Base-by-base conservation (phyloP, 2,797 vertebrate species). In the Poecilia velifera region DNA sequence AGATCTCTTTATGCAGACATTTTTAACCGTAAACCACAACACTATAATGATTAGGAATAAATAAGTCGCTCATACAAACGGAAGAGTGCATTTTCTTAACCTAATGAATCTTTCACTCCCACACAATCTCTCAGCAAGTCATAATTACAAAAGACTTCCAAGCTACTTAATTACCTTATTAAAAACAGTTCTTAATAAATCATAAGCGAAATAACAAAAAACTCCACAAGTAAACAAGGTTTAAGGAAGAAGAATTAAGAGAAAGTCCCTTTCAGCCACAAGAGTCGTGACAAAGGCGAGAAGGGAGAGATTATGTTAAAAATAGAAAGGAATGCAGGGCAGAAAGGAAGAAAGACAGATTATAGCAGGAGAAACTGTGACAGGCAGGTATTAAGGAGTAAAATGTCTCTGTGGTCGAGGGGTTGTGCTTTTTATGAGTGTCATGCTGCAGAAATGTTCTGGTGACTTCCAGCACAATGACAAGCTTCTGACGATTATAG, bases 291-390 rank as follows among this genome's bases (percentile, higher is more conserved):
- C 82, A 88, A 87, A 84, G 47, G 77, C 79, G 43, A 79, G 66
- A 81, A 76, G 72, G 66, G 74, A 84, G 57, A 59, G 84, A 91
- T 90, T 91, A 90, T 71, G 73, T 86, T 81, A 73, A 89, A 90
- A 92, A 87, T 83, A 84, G 77, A 89, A 85, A 80, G 53, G 51
- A 74, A 87, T 41, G 13, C 55, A 70, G 73, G 74, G 74, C 80
- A 85, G 64, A 87, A 71, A 78, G 62, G 78, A 76, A 77, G 66
- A 78, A 73, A 88, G 78, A 78, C 72, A 88, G 83, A 89, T 88
- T 92, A 88, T 43, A 84, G 83, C 53, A 82, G 80, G 36, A 82
- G 80, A 80, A 87, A 86, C 64, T 53, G 73, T 81, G 79, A 71
- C 83, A 86, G 73, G 55, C 41, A 72, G 68, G 68, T 74, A 80